These are phyloP conservation scores for Lutjanus campechanus DNA, from an alignment of 2,797 vertebrate species.

Conservation along the genomic window DNA sequence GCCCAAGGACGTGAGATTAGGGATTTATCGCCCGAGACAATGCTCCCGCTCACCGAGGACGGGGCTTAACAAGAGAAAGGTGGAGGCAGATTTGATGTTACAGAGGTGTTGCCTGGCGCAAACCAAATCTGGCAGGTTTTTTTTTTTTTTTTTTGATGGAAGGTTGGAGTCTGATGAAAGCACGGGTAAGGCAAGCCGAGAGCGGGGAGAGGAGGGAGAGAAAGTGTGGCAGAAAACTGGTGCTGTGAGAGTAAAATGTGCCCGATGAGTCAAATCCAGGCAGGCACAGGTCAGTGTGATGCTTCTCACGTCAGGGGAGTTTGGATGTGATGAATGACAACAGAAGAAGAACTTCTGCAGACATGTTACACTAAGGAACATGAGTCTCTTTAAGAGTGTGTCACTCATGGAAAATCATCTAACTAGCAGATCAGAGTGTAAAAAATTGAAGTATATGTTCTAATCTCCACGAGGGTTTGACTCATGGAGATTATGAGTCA, in stretches of 20 bases:
- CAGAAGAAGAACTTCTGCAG: not conserved
- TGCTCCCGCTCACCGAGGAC: not conserved
- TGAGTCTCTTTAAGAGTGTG: not conserved
- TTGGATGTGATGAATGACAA: not conserved
- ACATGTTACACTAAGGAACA: not conserved
- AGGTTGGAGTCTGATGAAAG: slow-evolving; percentile 30
- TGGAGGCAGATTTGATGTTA: not conserved
- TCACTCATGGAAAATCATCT: not conserved
- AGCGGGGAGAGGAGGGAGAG: not conserved
- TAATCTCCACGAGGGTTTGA: too few relatives aligned
- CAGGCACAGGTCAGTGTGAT: not conserved
- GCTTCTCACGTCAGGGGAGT: not conserved
- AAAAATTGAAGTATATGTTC: not conserved
- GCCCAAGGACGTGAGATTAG: not conserved
- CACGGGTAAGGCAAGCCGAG: not conserved
- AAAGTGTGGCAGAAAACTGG: not conserved
- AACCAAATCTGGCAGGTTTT: not conserved
- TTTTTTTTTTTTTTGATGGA: not conserved
- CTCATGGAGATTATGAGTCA: too few relatives aligned
- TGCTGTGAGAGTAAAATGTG: not conserved
- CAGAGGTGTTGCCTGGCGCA: slow-evolving; percentile 7
- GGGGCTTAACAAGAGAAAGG: not conserved
- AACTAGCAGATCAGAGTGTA: not conserved
- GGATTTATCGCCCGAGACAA: not conserved
- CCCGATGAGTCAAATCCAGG: not conserved